These are phyloP conservation scores for cattle (Bos taurus) DNA, from an alignment of 2,113 vertebrate species.

Conservation along the genomic window ARS-UCD2.0 NC_037328.1:13255001-13255500, in stretches of 20 bases:
- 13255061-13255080: background rate
- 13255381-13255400: background rate
- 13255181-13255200: rapidly evolving
- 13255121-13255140: background rate
- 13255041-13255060: background rate
- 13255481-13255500: no score
- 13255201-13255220: background rate
- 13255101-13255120: background rate
- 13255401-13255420: no score
- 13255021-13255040: background rate
- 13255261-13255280: background rate
- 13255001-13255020: background rate
- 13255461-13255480: no score
- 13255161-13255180: background rate
- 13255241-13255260: background rate
- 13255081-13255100: background rate
- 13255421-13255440: no score
- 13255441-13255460: no score
- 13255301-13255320: background rate
- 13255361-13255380: background rate
- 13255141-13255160: background rate
- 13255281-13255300: background rate
- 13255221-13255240: background rate
- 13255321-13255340: background rate
- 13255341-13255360: background rate